Evolutionary conservation across 2,113 vertebrate genomes (phyloP), one percentile per base, ranked within the genome.

Genomic region (Ageneiosus marmoratus): DNA sequence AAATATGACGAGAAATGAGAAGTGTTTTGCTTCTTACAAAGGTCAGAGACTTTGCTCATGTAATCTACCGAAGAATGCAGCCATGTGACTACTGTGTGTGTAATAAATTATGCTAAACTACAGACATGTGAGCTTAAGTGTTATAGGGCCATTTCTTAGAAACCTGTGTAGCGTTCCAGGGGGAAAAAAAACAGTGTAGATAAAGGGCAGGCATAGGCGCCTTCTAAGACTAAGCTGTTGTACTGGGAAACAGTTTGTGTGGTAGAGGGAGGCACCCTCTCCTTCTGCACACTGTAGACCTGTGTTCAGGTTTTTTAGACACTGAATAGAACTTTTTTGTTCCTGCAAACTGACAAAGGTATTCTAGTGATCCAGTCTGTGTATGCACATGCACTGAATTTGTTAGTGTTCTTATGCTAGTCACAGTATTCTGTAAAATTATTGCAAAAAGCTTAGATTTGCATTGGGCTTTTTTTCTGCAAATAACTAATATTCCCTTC

Each of bases 31-130:
- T 65, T 1, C 24, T 3, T 32, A 27, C n/a, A 82, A 24, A 48
- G 29, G 80, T 82, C 50, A 50, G 12, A 41, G 37, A 53, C 18
- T 62, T 51, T 58, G 50, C 16, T 81, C 53, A 62, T 48, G 55
- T 46, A 62, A 22, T 74, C 37, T 65, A 29, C 22, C 56, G 18
- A 55, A 77, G 48, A 83, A 77, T 67, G 81, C 34, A 65, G 15
- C 2, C 73, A 67, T 55, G 73, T 76, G 70, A 77, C 53, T 29
- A 41, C 24, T 60, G 16, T 18, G 48, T 65, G 76, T 50, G 44
- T 65, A 62, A 83, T 63, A 83, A 60, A 83, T 77, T 63, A 72
- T 73, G 53, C 58, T 83, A 32, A 65, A 55, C 51, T 65, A 46
- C 32, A 65, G 77, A 77, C 46, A 58, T 72, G 44, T 83, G 29